Conservation (phyloP, 2,797 vertebrate species). For the Diplodus sargus region DNA sequence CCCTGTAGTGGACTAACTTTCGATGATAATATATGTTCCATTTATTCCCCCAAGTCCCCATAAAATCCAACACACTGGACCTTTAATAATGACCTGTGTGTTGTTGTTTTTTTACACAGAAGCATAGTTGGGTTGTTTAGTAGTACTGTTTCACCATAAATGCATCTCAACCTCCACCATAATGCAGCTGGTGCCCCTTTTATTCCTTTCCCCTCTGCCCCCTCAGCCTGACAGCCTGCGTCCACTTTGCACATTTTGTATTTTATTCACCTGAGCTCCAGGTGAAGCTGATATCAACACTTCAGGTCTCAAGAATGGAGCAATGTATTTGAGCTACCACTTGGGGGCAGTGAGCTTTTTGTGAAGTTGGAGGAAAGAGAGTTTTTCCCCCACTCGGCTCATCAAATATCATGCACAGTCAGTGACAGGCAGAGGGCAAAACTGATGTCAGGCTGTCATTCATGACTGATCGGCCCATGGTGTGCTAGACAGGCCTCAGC, state of each 20-base stretch:
- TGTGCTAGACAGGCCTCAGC: constrained; percentile 47
- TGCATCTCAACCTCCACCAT: no score
- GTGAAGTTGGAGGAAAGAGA: constrained; percentile 17
- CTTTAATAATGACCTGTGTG: neutral
- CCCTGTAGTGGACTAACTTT: no score
- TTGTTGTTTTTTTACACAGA: neutral
- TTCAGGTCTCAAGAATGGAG: constrained; percentile 10
- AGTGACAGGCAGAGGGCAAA: constrained; percentile 30
- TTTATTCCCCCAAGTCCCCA: no score
- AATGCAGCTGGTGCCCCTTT: neutral
- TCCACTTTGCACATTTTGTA: neutral
- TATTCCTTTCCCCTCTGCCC: neutral
- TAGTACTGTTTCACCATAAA: neutral
- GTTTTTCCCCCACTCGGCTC: constrained; percentile 9
- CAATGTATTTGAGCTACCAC: constrained; percentile 70
- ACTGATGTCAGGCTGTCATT: neutral
- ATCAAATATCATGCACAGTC: neutral
- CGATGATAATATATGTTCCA: no score
- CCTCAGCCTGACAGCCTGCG: neutral
- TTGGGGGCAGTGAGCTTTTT: constrained; percentile 77
- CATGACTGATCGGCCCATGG: constrained; percentile 21
- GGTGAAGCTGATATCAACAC: neutral
- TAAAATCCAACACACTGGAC: no score
- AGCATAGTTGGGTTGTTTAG: neutral
- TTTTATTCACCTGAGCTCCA: neutral